These are phyloP conservation scores for Apostichopus japonicus DNA, from an alignment of 35 echinoderm and acorn worm species.

Conservation along the genomic window DNA sequence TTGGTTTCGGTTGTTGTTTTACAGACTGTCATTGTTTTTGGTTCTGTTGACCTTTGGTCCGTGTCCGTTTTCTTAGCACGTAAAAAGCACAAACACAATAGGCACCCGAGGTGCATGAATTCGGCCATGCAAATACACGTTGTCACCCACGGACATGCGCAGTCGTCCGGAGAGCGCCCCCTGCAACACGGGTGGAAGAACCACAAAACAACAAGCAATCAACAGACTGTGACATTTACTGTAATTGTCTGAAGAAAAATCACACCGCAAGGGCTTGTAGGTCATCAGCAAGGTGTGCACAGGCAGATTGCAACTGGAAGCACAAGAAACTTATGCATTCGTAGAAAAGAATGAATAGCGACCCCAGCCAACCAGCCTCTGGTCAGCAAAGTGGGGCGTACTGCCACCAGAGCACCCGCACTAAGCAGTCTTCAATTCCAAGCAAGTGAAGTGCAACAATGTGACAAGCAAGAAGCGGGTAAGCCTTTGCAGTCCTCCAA, in stretches of 20 bases:
- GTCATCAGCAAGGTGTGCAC: neutral
- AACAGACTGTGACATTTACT: too few relatives aligned
- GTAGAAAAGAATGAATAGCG: neutral
- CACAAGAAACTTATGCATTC: neutral
- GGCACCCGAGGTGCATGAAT: too few relatives aligned
- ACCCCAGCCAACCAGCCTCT: neutral
- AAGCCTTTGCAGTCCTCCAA: conserved; percentile 10
- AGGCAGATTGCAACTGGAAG: neutral
- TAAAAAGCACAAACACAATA: too few relatives aligned
- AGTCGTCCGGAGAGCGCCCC: too few relatives aligned
- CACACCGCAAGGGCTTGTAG: conserved; percentile 50
- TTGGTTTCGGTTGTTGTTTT: too few relatives aligned
- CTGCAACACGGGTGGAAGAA: too few relatives aligned
- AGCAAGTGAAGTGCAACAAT: conserved; percentile 25
- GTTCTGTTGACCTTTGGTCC: too few relatives aligned
- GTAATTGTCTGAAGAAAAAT: conserved; percentile 27
- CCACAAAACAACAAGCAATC: too few relatives aligned
- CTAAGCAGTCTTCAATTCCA: conserved; percentile 28
- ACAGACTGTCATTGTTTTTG: too few relatives aligned
- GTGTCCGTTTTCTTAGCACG: too few relatives aligned
- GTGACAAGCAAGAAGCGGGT: neutral
- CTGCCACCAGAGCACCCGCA: neutral
- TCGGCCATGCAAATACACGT: too few relatives aligned
- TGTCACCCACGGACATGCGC: too few relatives aligned
- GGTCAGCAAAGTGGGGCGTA: conserved; percentile 44